Base-by-base conservation (phyloP, 2,888 invertebrate species). In the Arge pagana region DNA sequence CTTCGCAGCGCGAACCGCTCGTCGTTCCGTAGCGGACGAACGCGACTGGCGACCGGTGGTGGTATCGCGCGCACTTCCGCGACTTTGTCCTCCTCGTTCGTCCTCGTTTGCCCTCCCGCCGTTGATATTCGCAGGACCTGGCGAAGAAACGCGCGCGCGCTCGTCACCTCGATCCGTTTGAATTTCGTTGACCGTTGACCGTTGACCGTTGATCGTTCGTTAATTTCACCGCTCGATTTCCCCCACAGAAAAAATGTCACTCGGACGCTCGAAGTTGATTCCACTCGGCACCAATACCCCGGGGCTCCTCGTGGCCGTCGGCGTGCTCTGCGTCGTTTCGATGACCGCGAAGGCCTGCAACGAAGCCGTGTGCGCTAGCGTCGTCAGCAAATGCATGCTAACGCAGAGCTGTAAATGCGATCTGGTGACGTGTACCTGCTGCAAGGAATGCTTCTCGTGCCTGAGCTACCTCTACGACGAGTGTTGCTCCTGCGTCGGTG, bases 401-500 rank as follows among this genome's bases (percentile, higher is more conserved):
- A 96, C 96, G 10, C 93, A 95, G 75, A 92, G 94, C 43, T 97
- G 97, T 80, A 95, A 95, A 77, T 97, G 97, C 78, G 94, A 96
- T 74, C 81, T 93, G 66, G 89, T 87, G 69, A 92, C 91, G 74
- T 94, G 94, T 72, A 88, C 91, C n/a, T 96, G 96, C 74, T 96
- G 95, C 79, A 90, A 90, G 68, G 94, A 96, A 72, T 97, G 97
- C 70, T 89, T 88, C 65, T 89, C 86, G 69, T 97, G 97, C 71
- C 83, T 97, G 52, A 90, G 89, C 61, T 87, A 89, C 67, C 83
- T 95, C 43, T 96, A 93, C 77, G 88, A 86, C 60, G 95, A 96
- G 77, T 97, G 97, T 78, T 97, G 97, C 74, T 94, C 95, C 49
- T 97, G 96, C 81, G 94, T 97, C 65, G 96, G 97, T 96, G 80